Conservation (phyloP, 2,888 invertebrate species). For the Eupelmus urozonus region DNA sequence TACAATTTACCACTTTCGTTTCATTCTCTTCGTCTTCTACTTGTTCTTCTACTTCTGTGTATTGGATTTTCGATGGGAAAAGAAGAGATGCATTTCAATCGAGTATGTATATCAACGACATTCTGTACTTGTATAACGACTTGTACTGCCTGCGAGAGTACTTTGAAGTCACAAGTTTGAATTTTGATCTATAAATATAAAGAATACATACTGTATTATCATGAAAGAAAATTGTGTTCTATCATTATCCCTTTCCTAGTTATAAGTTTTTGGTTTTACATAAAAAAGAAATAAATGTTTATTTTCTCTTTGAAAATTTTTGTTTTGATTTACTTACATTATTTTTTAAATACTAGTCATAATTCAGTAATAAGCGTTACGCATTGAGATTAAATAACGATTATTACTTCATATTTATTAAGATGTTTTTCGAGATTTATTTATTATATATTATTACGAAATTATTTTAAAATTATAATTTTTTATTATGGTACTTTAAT, state of each 20-base stretch:
- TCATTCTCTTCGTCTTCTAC: slow-evolving; percentile 12
- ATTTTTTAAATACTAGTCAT: no score
- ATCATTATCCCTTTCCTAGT: slow-evolving; percentile 13
- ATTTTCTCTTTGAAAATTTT: not conserved
- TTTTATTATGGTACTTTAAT: no score
- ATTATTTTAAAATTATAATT: no score
- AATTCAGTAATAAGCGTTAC: no score
- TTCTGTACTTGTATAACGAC: slow-evolving; percentile 49
- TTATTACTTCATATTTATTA: no score
- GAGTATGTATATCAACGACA: slow-evolving; percentile 36
- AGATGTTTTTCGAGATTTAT: no score
- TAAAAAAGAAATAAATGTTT: not conserved
- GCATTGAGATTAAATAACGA: no score
- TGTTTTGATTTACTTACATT: no score
- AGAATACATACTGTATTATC: slow-evolving; percentile 55
- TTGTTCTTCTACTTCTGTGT: slow-evolving; percentile 8
- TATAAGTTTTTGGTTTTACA: no score
- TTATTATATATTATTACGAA: no score
- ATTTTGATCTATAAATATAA: slow-evolving; percentile 51
- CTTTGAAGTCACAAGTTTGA: slow-evolving; percentile 55
- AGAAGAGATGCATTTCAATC: slow-evolving; percentile 34
- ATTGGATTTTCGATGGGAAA: slow-evolving; percentile 26
- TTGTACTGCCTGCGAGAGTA: slow-evolving; percentile 36
- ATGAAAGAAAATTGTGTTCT: slow-evolving; percentile 38
- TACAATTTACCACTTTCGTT: slow-evolving; percentile 12